These are phyloP conservation scores for Gymnosoma rotundatum DNA, from an alignment of 2,888 invertebrate species.

Conservation along the genomic window DNA sequence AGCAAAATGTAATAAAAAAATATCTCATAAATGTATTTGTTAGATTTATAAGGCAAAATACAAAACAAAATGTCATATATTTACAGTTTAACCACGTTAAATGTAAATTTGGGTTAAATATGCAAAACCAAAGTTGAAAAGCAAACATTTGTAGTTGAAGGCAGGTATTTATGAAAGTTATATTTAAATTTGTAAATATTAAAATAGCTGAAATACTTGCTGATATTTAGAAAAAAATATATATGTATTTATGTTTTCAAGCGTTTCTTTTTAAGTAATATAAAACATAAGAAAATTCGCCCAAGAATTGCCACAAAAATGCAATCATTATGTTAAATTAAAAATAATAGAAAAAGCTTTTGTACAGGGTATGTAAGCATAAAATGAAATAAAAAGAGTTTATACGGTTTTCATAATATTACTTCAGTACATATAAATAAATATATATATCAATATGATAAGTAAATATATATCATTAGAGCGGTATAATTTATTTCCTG, in stretches of 20 bases:
- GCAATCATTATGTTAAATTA: slow-evolving; percentile 66
- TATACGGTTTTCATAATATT: slow-evolving; percentile 60
- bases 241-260: slow-evolving; percentile 72
- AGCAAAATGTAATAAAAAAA: neutral
- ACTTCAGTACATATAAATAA: slow-evolving; percentile 21
- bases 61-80: slow-evolving; percentile 21
- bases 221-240: slow-evolving; percentile 71
- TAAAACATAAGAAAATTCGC: slow-evolving; percentile 60
- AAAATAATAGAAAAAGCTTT: slow-evolving; percentile 53
- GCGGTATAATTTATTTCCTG: slow-evolving; percentile 21
- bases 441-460: neutral
- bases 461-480: slow-evolving; percentile 22
- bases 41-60: slow-evolving; percentile 8
- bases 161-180: slow-evolving; percentile 78
- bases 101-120: slow-evolving; percentile 69
- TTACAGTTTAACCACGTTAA: slow-evolving; percentile 64
- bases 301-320: slow-evolving; percentile 71
- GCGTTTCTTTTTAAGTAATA: slow-evolving; percentile 71
- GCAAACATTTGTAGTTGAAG: slow-evolving; percentile 80
- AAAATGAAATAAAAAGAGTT: slow-evolving; percentile 43
- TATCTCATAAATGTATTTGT: neutral
- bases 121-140: slow-evolving; percentile 73
- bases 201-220: slow-evolving; percentile 79
- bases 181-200: slow-evolving; percentile 76
- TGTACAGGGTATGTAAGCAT: slow-evolving; percentile 64